Base-by-base conservation (phyloP, 2,888 invertebrate genomes). In the Sthenelais limicola region DNA sequence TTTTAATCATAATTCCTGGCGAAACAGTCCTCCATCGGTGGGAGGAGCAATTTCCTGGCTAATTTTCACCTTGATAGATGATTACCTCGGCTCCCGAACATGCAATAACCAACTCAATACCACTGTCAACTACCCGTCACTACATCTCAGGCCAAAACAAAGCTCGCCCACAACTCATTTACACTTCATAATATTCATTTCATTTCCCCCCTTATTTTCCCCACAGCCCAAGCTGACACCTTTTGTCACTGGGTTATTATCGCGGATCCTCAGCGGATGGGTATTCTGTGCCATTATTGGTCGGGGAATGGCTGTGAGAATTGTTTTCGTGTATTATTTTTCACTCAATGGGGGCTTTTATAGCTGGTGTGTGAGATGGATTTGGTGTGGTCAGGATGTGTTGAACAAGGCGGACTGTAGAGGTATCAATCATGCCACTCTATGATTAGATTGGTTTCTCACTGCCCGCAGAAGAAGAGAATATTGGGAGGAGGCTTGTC, bases 381-480 rank as follows among this genome's bases (percentile, higher is more conserved):
- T 32, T n/a, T 28, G 56, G 33, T 56, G 56, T 28, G 56, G 21
- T 3, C 18, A n/a, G 30, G 32, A 21, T 32, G 30, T 28, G 56
- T 56, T 56, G 12, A 33, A 56, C 56, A 56, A 32, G 33, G 30
- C 56, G n/a, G 30, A n/a, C 30, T 32, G 56, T 33, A 18, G 30
- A 5, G 56, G 30, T n/a, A 56, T 56, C 56, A n/a, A 56, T 56
- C 56, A 56, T 56, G 56, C 28, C 21, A 4, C 30, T 5, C 30
- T 30, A 30, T 32, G 56, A 56, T 56, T 56, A 56, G 24, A 56
- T 56, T 56, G 56, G 56, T n/a, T 24, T 32, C 56, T 32, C 30
- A 33, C 56, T 28, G 56, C 56, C 33, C 56, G 30, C 49, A n/a
- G 49, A n/a, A n/a, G 56, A n/a, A n/a, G n/a, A n/a, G n/a, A n/a